phyloP scores from a whole-genome alignment of 2,797 vertebrate genomes.

The Enteromius trimaculatus region DNA sequence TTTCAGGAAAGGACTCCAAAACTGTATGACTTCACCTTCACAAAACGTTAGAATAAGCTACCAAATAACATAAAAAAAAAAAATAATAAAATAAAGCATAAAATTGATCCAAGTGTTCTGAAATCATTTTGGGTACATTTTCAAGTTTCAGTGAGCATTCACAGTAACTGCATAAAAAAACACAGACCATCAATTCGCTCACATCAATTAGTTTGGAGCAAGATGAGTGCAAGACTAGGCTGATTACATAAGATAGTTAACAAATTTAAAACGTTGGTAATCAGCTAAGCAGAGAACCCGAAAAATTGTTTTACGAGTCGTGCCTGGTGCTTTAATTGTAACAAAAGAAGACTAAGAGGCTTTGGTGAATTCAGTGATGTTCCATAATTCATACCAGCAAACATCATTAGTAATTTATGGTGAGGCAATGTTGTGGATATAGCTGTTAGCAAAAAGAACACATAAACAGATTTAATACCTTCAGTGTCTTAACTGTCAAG shows the following conservation, averaged over 20 bases:
- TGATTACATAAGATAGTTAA: not conserved
- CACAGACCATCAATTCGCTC: not conserved
- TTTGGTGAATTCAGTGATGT: conserved; percentile 14
- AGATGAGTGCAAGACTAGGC: not conserved
- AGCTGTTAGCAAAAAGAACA: conserved; percentile 25
- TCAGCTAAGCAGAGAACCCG: not conserved
- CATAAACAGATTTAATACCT: not conserved
- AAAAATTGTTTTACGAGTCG: not conserved
- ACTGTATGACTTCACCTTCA: not conserved
- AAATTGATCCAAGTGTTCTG: not conserved
- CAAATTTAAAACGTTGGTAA: not conserved
- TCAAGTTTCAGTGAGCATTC: not conserved
- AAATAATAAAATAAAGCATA: not conserved
- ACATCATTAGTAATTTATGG: conserved; percentile 51
- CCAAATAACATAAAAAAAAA: too few species aligned
- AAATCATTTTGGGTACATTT: not conserved
- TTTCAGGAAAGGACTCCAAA: not conserved
- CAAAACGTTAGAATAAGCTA: not conserved
- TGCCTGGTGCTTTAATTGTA: conserved; percentile 9
- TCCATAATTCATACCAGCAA: conserved; percentile 48
- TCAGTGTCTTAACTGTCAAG: not conserved
- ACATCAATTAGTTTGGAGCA: not conserved
- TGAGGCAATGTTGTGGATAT: conserved; percentile 15
- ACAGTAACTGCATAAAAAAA: not conserved
- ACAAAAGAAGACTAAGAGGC: conserved; percentile 38